phyloP scores from a whole-genome alignment of 2,113 vertebrate genomes.

The Meleagris gallopavo region DNA sequence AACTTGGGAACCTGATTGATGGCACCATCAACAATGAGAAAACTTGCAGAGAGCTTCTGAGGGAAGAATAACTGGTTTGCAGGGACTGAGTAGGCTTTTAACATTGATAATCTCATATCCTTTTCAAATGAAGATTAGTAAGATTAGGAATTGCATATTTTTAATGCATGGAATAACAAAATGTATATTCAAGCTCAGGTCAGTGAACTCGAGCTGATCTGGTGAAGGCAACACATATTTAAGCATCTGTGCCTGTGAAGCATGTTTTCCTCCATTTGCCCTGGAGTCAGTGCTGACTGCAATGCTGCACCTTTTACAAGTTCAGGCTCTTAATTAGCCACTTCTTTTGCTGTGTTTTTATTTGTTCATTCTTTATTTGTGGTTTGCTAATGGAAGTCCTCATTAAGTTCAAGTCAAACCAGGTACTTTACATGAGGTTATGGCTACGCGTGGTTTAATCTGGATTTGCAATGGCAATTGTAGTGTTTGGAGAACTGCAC shows the following conservation, averaged over 20 bases:
- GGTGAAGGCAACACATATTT: neutral
- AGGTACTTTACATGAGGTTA: neutral
- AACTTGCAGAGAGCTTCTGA: neutral
- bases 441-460: neutral
- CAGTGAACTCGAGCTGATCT: neutral
- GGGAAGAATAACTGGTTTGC: neutral
- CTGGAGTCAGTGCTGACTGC: neutral
- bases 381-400: neutral
- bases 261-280: neutral
- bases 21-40: neutral
- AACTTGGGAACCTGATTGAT: neutral
- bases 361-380: neutral
- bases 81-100: neutral
- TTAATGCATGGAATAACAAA: neutral
- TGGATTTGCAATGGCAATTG: neutral
- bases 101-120: neutral
- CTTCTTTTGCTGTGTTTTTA: neutral
- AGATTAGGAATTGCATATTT: neutral
- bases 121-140: neutral
- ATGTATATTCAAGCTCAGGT: neutral
- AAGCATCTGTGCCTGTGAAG: neutral
- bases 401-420: neutral
- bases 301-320: neutral
- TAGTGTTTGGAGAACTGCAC: neutral
- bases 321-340: neutral